Evolutionary conservation across 2,888 invertebrate genomes (phyloP).

Genomic region (Lumbricus terrestris): DNA sequence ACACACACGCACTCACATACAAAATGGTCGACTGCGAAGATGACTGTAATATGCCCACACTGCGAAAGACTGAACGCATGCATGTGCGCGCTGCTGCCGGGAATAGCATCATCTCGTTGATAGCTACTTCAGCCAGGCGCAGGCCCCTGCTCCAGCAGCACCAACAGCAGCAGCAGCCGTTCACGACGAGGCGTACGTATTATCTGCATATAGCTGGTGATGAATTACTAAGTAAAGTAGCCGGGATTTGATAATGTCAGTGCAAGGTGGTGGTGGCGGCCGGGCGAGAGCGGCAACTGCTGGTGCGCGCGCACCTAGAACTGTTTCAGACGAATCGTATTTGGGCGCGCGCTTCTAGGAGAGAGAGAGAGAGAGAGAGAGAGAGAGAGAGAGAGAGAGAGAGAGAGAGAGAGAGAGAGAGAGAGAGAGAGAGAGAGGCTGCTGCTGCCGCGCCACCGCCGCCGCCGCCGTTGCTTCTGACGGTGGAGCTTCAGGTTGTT

Average conservation of each 20-base stretch:
- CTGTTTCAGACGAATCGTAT: not conserved
- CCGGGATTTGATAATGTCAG: constrained; percentile 15
- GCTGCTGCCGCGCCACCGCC: not conserved
- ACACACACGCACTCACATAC: not conserved
- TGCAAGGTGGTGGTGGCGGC: constrained; percentile 14
- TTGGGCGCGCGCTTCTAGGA: not conserved
- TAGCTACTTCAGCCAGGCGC: not conserved
- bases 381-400: constrained; percentile 14
- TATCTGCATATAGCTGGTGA: not conserved
- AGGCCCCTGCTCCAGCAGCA: not conserved
- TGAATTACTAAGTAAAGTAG: constrained; percentile 17
- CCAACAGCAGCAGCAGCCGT: not conserved
- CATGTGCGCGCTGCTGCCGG: not conserved
- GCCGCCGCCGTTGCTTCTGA: not conserved
- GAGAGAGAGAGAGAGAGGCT: not conserved
- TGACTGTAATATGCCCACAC: not conserved
- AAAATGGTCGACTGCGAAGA: not conserved
- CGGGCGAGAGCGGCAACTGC: not conserved
- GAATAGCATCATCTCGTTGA: not conserved
- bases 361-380: constrained; percentile 8
- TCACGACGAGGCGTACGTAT: not conserved
- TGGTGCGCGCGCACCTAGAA: not conserved
- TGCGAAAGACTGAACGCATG: not conserved
- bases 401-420: constrained; percentile 13
- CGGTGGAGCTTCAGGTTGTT: not conserved